Base-by-base conservation (phyloP, 2,888 invertebrate species). In the Diarsia mendica region DNA sequence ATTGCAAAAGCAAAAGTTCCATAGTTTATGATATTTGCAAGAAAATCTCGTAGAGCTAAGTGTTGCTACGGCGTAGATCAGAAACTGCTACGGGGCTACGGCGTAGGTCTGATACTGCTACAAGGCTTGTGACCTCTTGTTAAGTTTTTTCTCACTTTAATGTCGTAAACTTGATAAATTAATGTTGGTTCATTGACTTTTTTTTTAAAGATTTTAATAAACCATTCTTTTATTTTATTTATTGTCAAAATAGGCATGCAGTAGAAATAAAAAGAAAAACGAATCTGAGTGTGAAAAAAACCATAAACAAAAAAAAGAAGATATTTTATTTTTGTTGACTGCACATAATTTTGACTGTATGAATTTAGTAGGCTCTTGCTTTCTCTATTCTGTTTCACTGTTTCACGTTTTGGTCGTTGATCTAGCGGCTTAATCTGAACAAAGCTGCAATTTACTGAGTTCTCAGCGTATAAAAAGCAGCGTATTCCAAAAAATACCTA, bases 1-100 rank as follows among this genome's bases (percentile, higher is more conserved):
- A 83, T 75, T 55, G 46, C 20, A 51, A 44, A 60, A 55, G 20
- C 28, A 33, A 79, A 69, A 46, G 39, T 64, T 69, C 33, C 23
- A 58, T 75, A 15, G 49, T 75, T 66, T 76, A 64, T 49, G 4
- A 60, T 60, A 75, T 65, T 65, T 49, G 13, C 23, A n/a, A 44
- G 28, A 8, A 46, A 66, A 75, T 61, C 13, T 46, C 33, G 33
- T 13, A 28, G 28, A 15, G 58, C 75, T 46, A 65, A 23, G 28
- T 39, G 0, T 2, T 20, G 63, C 39, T 74, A 61, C 60, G 60
- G 61, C 72, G 72, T 63, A 72, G 72, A 2, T 33, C 15, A 9
- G 2, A 23, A 1, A 6, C n/a, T 51, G 18, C 72, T 44, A 73
- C 28, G 60, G 4, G 10, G 51, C 72, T 73, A 60, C 49, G 60